phyloP scores from a whole-genome alignment of 2,113 vertebrate genomes.

The Channa maculata region DNA sequence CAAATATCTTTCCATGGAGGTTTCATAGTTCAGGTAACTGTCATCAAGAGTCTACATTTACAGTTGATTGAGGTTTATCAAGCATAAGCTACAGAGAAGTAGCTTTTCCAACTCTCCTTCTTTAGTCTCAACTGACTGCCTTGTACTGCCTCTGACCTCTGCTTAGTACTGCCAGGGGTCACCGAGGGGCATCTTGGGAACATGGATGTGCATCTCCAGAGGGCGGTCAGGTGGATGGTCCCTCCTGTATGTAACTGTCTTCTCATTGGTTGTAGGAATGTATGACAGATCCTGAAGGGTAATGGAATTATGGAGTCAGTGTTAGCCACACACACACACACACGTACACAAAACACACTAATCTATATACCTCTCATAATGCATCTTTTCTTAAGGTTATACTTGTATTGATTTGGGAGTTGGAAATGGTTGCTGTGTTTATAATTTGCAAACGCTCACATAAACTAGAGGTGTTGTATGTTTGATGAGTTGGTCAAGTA shows the following conservation, averaged over 20 bases:
- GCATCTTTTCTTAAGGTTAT: not conserved
- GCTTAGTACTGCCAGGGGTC: conserved; percentile 83
- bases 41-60: conserved; percentile 9
- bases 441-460: not conserved
- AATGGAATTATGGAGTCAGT: conserved; percentile 17
- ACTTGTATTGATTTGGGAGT: too few species aligned
- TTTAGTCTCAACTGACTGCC: conserved; percentile 18
- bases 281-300: conserved; percentile 77
- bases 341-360: not conserved
- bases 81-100: conserved; percentile 18
- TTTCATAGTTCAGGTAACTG: conserved; percentile 34
- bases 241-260: conserved; percentile 93
- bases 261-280: conserved; percentile 90
- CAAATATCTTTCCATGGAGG: conserved; percentile 26
- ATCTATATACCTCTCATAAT: not conserved
- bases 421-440: not conserved
- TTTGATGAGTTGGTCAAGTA: not conserved
- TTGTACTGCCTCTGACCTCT: conserved; percentile 13
- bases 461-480: too few species aligned
- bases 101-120: conserved; percentile 28
- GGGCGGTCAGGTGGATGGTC: conserved; percentile 84
- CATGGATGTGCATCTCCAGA: conserved; percentile 90
- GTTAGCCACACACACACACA: not conserved
- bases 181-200: conserved; percentile 88
- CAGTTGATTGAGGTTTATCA: conserved; percentile 14